Evolutionary conservation across 1,140 invertebrate genomes (phyloP), one percentile per base, ranked within the genome.

Genomic region (Chrysomallon squamiferum): DNA sequence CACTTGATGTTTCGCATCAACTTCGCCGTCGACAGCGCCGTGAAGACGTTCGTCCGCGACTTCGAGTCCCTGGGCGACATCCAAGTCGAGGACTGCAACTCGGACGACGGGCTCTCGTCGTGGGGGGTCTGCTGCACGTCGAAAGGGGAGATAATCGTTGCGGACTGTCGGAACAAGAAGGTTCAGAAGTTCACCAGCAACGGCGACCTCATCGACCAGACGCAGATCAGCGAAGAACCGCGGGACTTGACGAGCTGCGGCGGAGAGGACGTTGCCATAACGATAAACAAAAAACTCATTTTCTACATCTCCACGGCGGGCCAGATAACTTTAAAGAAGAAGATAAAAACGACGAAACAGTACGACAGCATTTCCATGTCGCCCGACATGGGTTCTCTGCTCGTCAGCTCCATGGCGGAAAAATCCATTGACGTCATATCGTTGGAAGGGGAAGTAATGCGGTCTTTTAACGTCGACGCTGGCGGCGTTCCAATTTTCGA

Each of bases 151-250:
- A 79, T 82, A 22, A 74, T 81, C 29, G 77, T 82, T 0, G 76
- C 71, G 9, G 79, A 83, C 58, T 74, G 76, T 29, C 75, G 75
- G 43, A 78, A 78, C 65, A 75, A 74, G 33, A 57, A 75, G 22
- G 73, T 83, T 27, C 77, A 80, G 59, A 81, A 81, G 60, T 79
- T 81, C 61, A 71, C 71, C 64, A 76, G 66, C 60, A 68, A 72
- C 60, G 81, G 81, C 18, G 72, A 76, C 33, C 71, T 81, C 27
- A 70, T 78, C 9, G 79, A 81, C 59, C 78, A 81, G 52, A 76
- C 79, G 11, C 75, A 77, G 52, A 62, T 81, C 29, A 75, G 73
- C 45, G 77, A 78, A 25, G 77, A 81, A 62, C 79, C 79, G 52
- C 68, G 77, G 47, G 79, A 81, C 64, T 70, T 81, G 33, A 77